Evolutionary conservation across 2,888 invertebrate genomes (phyloP), one percentile per base, ranked within the genome.

Genomic region (Hemicrepidius hirtus): DNA sequence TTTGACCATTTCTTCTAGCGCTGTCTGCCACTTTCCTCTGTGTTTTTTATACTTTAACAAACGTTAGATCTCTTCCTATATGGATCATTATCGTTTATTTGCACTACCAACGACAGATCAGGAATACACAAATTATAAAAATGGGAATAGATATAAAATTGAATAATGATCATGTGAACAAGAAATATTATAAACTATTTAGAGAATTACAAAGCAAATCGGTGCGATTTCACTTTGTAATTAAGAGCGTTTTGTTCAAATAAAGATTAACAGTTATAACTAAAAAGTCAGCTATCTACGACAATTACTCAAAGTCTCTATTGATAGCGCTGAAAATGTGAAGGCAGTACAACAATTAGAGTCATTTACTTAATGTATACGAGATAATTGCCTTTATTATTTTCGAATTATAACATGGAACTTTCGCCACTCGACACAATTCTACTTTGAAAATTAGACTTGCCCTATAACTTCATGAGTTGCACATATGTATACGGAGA

Each of bases 331-430:
- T 20, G 12, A 20, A 18, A 37, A 10, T 57, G 18, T 37, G 20
- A 57, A 57, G 35, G 28, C 28, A 6, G 20, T 12, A 28, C 0
- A 40, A 57, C 57, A 57, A 57, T 57, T 57, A 57, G 1, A 12
- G 20, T 2, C 57, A 57, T 57, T 37, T 57, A 40, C 40, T 57
- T n/a, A 57, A 57, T 66, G 28, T n/a, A 18, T 37, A 66, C 41
- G 40, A 3, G 12, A 55, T 66, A 67, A 67, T 40, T 57, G 67
- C 32, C 18, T 35, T 60, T 60, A 68, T 68, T 68, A 68, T 68
- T 35, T 68, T 68, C 49, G 68, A 59, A 68, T 68, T 68, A 68
- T 57, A 60, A 59, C 63, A 44, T 37, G 10, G 24, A 16, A 49
- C 63, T 63, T 63, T 63, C 63, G 63, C 63, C 16, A 10, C 32